Evolutionary conservation across 1,140 invertebrate genomes (phyloP).

Genomic region (Ctenoplectra terminalis): DNA sequence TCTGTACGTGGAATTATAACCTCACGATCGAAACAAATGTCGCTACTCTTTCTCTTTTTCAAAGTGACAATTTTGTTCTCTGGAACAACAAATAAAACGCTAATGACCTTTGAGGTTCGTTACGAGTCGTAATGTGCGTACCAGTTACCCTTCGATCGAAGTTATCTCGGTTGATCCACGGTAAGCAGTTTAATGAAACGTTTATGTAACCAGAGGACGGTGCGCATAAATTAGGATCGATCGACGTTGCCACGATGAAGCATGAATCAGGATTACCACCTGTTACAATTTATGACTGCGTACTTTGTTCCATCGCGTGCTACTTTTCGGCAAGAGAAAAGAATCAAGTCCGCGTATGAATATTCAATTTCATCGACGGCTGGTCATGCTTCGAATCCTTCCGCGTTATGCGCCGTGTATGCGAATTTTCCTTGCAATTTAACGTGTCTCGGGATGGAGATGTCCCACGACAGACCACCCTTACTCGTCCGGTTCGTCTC

Average conservation of each 20-base stretch:
- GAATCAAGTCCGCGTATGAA: conserved; percentile 62
- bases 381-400: conserved; percentile 34
- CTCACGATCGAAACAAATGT: conserved; percentile 32
- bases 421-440: no score
- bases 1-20: conserved; percentile 40
- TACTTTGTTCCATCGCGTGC: conserved; percentile 45
- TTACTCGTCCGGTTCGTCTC: not conserved
- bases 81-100: not conserved
- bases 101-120: not conserved
- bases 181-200: not conserved
- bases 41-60: not conserved
- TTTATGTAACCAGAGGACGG: conserved; percentile 21
- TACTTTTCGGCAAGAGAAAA: conserved; percentile 54
- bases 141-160: not conserved
- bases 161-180: not conserved
- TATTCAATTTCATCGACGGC: conserved; percentile 74
- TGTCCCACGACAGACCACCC: no score
- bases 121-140: no score
- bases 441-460: no score
- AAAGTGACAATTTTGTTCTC: not conserved
- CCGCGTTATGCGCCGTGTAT: conserved; percentile 48
- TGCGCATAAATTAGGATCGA: conserved; percentile 63
- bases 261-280: conserved; percentile 73
- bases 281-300: conserved; percentile 64
- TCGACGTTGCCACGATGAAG: conserved; percentile 52